phyloP scores from a whole-genome alignment of 2,113 vertebrate genomes.

The Eira barbara region DNA sequence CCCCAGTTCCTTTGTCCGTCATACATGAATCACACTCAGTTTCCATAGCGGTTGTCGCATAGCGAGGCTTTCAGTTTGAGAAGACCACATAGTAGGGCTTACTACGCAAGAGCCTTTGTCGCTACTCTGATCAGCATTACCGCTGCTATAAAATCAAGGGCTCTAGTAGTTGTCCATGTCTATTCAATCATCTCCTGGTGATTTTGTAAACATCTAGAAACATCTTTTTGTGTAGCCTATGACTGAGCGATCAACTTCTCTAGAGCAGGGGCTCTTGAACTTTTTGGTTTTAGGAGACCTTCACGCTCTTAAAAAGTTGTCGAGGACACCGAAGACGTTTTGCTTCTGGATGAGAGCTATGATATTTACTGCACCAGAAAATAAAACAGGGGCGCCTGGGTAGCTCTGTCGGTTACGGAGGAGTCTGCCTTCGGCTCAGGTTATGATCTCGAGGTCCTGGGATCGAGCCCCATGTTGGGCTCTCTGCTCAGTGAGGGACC shows the following conservation, averaged over 20 bases:
- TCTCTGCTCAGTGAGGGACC: background rate
- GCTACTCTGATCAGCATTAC: background rate
- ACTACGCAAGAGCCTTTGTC: background rate
- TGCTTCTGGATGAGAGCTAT: background rate
- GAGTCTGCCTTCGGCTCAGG: background rate
- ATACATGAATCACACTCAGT: background rate
- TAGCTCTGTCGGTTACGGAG: background rate
- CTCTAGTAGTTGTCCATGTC: background rate
- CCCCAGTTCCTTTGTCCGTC: background rate
- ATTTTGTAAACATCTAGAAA: background rate
- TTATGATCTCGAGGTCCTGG: background rate
- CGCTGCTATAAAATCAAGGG: background rate
- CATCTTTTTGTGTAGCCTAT: no score
- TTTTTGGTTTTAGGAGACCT: background rate
- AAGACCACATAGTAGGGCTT: background rate
- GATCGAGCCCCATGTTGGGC: background rate
- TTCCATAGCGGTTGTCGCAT: background rate
- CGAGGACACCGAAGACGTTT: background rate
- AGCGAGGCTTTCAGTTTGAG: background rate
- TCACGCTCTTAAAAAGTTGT: background rate
- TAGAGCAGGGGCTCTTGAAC: background rate
- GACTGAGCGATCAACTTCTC: background rate
- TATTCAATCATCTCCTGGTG: background rate
- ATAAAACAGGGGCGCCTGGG: background rate
- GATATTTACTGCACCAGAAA: slow-evolving; percentile 10